Base-by-base conservation (phyloP, 2,113 vertebrate genomes). In the Vulpes lagopus region DNA sequence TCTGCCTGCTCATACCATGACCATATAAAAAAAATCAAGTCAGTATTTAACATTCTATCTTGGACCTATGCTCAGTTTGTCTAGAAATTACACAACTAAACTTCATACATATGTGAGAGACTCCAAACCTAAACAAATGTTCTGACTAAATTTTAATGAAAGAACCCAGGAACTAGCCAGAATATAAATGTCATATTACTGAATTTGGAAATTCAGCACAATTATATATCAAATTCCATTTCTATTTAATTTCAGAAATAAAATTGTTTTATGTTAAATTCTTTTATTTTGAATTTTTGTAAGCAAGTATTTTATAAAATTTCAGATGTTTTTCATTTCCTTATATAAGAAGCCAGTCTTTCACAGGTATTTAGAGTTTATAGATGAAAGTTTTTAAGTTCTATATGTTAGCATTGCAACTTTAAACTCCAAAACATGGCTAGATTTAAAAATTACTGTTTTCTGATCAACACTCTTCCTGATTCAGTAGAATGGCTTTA, bases 391-490 rank as follows among this genome's bases (percentile, higher is more conserved):
- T 12, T 92, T 71, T 91, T 64, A 76, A 76, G n/a, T 89, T 85
- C 71, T 94, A 76, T 55, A 91, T 88, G 67, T 65, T 93, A 95
- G 74, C 89, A 92, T 80, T 95, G 53, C 30, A 92, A 71, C 35
- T 79, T 91, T 62, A 92, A 95, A 81, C 81, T 95, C 32, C 11
- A 81, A 97, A 96, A 64, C 20, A 74, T 57, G 43, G 27, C 35
- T 91, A 10, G 8, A 38, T 90, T 59, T 83, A 78, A 96, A 78
- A 32, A 65, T 12, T 67, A 55, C 38, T 60, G 30, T 65, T 38
- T 67, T 80, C 32, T 92, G 35, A 53, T 53, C 32, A 71, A 17
- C 19, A 94, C 3, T 86, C 71, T 76, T 76, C 38, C 32, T 80
- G 17, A 57, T 59, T 83, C 23, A 43, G 53, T 20, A 81, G 32